Conservation (phyloP, 2,888 invertebrate species). For the Aphodius granarius region DNA sequence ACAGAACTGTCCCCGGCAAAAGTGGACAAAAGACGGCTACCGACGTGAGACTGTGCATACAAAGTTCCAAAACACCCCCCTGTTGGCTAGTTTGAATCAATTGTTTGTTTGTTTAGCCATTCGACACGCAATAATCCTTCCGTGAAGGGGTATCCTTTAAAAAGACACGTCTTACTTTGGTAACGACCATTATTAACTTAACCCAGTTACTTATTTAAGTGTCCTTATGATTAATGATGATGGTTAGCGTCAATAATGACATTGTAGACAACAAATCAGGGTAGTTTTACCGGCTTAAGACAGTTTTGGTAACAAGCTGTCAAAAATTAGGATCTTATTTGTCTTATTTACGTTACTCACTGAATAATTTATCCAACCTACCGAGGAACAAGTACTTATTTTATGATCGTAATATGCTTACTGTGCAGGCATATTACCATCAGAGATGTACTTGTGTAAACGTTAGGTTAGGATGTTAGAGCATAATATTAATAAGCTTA, state of each 20-base stretch:
- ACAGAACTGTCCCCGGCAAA: conserved; percentile 5
- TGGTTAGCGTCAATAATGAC: background rate
- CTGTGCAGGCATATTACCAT: no score
- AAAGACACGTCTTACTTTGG: background rate
- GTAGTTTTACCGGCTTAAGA: no score
- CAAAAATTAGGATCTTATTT: no score
- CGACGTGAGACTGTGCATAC: background rate
- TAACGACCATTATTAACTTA: background rate
- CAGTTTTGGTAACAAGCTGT: no score
- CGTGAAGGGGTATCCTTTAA: background rate
- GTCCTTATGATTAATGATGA: background rate
- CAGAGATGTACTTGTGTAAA: no score
- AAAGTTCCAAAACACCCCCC: background rate
- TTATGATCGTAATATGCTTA: no score
- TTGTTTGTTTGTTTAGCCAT: background rate
- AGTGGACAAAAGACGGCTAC: background rate
- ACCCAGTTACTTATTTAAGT: background rate
- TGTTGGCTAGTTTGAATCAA: background rate
- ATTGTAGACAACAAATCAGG: no score
- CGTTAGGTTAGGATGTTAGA: no score
- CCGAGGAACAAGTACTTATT: no score
- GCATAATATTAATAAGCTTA: no score
- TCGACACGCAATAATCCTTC: background rate
- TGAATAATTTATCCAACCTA: no score
- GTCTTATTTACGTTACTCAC: no score